A percentile compares a stretch with the other conserved stretches of the same genome.
These are phyloP conservation scores for Dolichoris vasculosae DNA, from an alignment of 1,140 invertebrate species.

Conservation along the genomic window DNA sequence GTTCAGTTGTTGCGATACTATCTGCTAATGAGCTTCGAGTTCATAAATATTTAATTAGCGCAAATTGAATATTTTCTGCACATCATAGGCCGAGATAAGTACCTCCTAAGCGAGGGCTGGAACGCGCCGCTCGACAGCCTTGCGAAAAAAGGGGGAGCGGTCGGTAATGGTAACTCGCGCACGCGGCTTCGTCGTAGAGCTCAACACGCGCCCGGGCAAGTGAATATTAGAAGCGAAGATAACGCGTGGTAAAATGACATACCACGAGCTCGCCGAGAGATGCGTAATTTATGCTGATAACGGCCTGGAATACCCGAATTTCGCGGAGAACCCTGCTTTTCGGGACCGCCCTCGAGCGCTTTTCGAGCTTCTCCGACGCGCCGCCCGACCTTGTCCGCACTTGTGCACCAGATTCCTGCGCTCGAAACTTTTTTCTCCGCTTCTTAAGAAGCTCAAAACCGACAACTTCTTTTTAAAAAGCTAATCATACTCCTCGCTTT, in stretches of 20 bases:
- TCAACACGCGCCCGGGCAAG: not conserved
- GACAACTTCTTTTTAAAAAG: not conserved
- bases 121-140: not conserved
- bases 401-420: not conserved
- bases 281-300: slow-evolving; percentile 22
- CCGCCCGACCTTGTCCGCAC: not conserved
- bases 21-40: slow-evolving; percentile 40
- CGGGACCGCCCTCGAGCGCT: not conserved
- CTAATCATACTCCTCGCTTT: not conserved
- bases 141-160: not conserved
- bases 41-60: slow-evolving; percentile 44
- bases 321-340: not conserved
- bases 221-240: slow-evolving; percentile 23
- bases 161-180: not conserved
- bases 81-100: slow-evolving; percentile 1
- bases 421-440: not conserved
- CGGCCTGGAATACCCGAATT: slow-evolving; percentile 1
- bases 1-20: slow-evolving; percentile 12
- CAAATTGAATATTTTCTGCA: slow-evolving; percentile 14
- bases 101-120: not conserved
- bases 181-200: not conserved
- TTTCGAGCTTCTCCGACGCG: not conserved
- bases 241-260: slow-evolving; percentile 14
- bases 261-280: not conserved
- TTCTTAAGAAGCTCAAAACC: not conserved